phyloP scores from a whole-genome alignment of 1,140 invertebrate genomes.

The Caenorhabditis elegans region DNA sequence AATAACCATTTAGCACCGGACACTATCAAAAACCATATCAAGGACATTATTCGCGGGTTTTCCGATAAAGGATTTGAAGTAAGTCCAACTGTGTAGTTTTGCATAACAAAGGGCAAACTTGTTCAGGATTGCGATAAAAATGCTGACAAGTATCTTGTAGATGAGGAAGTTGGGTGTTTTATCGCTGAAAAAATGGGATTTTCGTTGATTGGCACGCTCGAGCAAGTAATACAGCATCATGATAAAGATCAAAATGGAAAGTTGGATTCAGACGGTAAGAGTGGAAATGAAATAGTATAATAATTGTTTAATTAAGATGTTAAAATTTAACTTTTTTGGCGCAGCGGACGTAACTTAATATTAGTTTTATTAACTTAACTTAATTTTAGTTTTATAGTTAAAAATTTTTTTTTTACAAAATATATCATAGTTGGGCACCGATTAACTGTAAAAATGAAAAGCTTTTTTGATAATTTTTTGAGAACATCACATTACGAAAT shows the following conservation, averaged over 20 bases:
- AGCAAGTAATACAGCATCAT: background rate
- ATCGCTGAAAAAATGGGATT: background rate
- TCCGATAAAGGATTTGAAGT: slow-evolving; percentile 23
- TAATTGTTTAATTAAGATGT: too few species aligned
- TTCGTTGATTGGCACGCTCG: background rate
- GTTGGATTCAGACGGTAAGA: background rate
- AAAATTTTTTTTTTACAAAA: too few species aligned
- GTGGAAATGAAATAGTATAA: too few species aligned
- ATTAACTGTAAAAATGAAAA: too few species aligned
- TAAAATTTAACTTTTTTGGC: too few species aligned
- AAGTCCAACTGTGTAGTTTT: background rate
- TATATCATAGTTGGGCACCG: too few species aligned
- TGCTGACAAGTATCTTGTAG: background rate
- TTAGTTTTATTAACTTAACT: too few species aligned
- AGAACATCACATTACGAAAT: too few species aligned
- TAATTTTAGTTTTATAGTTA: too few species aligned
- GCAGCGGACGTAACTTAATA: too few species aligned
- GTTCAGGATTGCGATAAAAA: background rate
- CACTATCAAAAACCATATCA: background rate
- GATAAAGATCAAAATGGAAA: background rate
- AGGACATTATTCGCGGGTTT: slow-evolving; percentile 21
- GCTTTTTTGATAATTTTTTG: too few species aligned
- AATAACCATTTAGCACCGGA: background rate
- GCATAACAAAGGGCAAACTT: background rate
- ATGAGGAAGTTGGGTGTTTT: background rate